Base-by-base conservation (phyloP, 64 coral and sea anemone species). In the Montipora sp. region DNA sequence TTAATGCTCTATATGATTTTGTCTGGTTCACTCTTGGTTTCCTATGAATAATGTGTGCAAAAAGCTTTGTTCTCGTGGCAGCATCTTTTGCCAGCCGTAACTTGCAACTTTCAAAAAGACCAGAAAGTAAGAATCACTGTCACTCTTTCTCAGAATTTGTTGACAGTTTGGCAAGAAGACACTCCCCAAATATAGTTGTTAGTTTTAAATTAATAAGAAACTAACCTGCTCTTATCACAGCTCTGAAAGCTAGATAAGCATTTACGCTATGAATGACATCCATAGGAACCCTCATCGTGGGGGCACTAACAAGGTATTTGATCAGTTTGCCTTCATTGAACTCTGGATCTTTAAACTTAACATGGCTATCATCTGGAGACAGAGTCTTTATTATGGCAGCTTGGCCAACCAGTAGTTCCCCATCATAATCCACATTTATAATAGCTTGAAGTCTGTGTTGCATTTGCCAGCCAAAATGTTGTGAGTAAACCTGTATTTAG, bases 381-480 rank as follows among this genome's bases (percentile, higher is more conserved):
- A 84, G 80, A 65, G 89, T 91, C 23, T 87, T 55, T 43, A 95
- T 90, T 6, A 95, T 87, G 14, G 78, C 81, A 58, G 88, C 93
- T 80, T 90, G 69, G 44, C 93, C 93, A 24, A 95, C 93, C 21
- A 81, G 93, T 22, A 95, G 14, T 57, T 95, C 93, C 18, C 93
- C 88, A 49, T 90, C 47, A 23, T 90, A 79, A 49, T 87, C 82
- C 8, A 36, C 70, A 68, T 75, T 87, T 20, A 91, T 77, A 36
- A 90, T 7, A 21, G 77, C 83, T 83, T 91, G 93, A 2, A 95
- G 81, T 71, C 93, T 89, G 47, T 95, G 61, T 23, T 95, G 93
- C 80, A 95, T 84, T 76, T 95, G 93, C 93, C 93, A 95, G 45
- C 93, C 93, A 95, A 95, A 95, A 19, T 95, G 93, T 5, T 53